Percentiles rank a stretch among this genome's conserved stretches.
phyloP scores from a whole-genome alignment of 2,888 invertebrate genomes.

The Caradrina kadenii region DNA sequence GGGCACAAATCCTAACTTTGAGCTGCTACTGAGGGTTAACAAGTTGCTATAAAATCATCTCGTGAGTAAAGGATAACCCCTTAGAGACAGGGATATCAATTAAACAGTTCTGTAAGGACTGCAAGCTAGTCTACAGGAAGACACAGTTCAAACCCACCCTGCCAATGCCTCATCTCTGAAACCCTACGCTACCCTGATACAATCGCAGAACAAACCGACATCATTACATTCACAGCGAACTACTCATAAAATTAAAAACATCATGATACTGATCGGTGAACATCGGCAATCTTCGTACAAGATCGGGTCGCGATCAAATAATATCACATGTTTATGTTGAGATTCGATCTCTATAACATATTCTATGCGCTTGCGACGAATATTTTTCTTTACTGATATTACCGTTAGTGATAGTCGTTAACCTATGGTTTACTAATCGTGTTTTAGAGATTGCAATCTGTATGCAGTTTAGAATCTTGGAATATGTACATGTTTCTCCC shows the following conservation, averaged over 20 bases:
- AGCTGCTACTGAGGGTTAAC: no score
- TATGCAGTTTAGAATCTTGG: constrained; percentile 43
- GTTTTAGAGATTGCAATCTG: constrained; percentile 63
- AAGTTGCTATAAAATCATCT: no score
- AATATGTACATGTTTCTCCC: constrained; percentile 44
- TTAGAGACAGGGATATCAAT: not conserved
- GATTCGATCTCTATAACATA: constrained; percentile 78
- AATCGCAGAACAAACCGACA: constrained; percentile 45
- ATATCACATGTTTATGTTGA: constrained; percentile 80
- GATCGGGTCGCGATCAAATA: constrained; percentile 79
- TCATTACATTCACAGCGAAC: constrained; percentile 70
- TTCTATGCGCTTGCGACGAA: constrained; percentile 66
- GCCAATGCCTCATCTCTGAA: constrained; percentile 30
- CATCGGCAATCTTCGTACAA: constrained; percentile 75
- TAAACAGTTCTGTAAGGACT: not conserved
- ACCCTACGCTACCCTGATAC: constrained; percentile 44
- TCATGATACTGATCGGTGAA: constrained; percentile 75
- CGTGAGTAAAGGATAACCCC: no score
- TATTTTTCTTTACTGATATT: constrained; percentile 66
- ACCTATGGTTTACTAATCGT: constrained; percentile 61
- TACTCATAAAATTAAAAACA: constrained; percentile 79
- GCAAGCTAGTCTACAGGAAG: not conserved
- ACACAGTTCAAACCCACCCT: not conserved
- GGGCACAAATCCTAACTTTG: no score
- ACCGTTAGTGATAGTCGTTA: constrained; percentile 63